These are phyloP conservation scores for Candidula unifasciata DNA, from an alignment of 2,888 invertebrate species.

Conservation along the genomic window DNA sequence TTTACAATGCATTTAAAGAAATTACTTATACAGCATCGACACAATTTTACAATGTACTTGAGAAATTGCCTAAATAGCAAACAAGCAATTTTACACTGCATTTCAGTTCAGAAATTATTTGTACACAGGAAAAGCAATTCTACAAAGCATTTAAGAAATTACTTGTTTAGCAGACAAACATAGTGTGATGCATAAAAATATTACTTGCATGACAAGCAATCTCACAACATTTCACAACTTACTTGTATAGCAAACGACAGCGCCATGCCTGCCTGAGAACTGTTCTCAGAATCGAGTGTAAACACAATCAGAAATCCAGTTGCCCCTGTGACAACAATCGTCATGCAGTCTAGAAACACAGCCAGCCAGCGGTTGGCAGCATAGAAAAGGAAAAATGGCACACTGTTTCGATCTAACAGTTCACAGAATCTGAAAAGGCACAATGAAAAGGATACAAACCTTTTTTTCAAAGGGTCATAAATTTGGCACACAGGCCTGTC, in stretches of 20 bases:
- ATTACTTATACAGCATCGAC: no score
- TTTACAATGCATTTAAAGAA: no score
- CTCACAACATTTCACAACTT: slow-evolving; percentile 23
- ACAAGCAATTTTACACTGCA: not conserved
- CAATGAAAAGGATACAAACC: not conserved
- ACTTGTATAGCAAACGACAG: slow-evolving; percentile 82
- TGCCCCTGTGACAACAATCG: slow-evolving; percentile 61
- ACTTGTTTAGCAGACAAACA: no score
- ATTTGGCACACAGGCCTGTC: no score
- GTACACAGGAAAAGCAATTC: slow-evolving; percentile 79
- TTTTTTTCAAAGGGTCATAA: no score
- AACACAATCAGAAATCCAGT: slow-evolving; percentile 68
- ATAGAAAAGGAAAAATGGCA: slow-evolving; percentile 80
- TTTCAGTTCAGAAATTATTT: slow-evolving; percentile 70
- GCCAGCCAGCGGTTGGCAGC: slow-evolving; percentile 81
- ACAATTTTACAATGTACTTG: no score
- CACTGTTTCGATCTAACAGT: slow-evolving; percentile 79
- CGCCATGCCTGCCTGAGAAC: slow-evolving; percentile 83
- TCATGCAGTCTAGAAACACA: slow-evolving; percentile 78
- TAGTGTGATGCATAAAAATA: not conserved
- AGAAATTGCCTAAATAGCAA: not conserved
- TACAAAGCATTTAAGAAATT: no score
- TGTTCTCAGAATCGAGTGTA: slow-evolving; percentile 66
- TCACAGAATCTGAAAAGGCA: slow-evolving; percentile 78
- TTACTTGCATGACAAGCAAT: not conserved